Percentiles rank a stretch among this genome's conserved stretches.
These are phyloP conservation scores for Dendroctonus valens DNA, from an alignment of 1,140 invertebrate species.

Conservation along the genomic window DNA sequence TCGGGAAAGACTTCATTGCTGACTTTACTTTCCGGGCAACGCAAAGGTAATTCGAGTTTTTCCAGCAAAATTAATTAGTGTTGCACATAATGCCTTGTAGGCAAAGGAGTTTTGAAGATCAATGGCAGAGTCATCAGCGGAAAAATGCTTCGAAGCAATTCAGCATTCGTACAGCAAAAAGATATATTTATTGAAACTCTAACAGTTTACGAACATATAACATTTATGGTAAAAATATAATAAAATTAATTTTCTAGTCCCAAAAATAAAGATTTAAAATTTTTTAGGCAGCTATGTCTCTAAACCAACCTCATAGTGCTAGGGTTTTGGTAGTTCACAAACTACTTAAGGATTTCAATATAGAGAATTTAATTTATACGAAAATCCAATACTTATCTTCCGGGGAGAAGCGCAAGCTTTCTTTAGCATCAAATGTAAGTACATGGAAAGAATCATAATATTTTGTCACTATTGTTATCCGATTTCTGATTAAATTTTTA, in stretches of 20 bases:
- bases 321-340: constrained; percentile 28
- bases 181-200: constrained; percentile 67
- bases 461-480: background rate
- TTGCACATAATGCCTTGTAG: constrained; percentile 40
- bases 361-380: constrained; percentile 59
- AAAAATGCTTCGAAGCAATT: constrained; percentile 64
- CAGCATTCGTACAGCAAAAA: constrained; percentile 71
- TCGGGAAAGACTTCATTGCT: constrained; percentile 71
- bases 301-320: constrained; percentile 17
- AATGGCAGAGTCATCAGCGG: constrained; percentile 64
- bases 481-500: background rate
- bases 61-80: too few species aligned
- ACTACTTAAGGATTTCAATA: constrained; percentile 52
- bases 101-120: constrained; percentile 64
- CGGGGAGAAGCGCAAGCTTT: constrained; percentile 82
- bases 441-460: too few species aligned
- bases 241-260: constrained; percentile 6
- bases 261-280: background rate
- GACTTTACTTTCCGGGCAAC: constrained; percentile 64
- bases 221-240: constrained; percentile 65
- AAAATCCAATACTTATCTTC: constrained; percentile 62
- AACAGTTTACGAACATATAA: constrained; percentile 69
- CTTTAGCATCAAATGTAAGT: constrained; percentile 63
- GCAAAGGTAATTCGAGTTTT: constrained; percentile 52
- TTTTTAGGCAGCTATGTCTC: constrained; percentile 28